Conservation (phyloP, 2,113 vertebrate genomes). For the Clarias batrachus region DNA sequence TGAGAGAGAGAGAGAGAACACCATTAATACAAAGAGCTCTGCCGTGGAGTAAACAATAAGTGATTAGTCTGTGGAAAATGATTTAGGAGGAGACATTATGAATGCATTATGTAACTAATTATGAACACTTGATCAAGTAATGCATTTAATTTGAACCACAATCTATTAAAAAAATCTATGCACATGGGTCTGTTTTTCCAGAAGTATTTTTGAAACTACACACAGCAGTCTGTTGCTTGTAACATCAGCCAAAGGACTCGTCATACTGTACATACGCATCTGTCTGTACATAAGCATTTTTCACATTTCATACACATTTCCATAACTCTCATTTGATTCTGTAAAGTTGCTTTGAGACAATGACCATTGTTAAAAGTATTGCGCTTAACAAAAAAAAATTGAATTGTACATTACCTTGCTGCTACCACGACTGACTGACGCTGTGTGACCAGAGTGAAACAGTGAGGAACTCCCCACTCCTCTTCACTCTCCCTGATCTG, state of each 20-base stretch:
- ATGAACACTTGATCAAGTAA: background rate
- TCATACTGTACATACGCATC: background rate
- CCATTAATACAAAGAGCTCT: background rate
- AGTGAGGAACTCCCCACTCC: slow-evolving; percentile 94
- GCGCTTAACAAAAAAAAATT: no score
- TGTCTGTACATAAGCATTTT: no score
- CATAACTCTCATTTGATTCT: no score
- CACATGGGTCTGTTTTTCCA: background rate
- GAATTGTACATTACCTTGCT: slow-evolving; percentile 79
- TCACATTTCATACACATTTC: no score
- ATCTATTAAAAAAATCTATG: no score
- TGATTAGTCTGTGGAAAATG: background rate
- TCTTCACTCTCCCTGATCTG: slow-evolving; percentile 94
- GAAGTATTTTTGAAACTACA: background rate
- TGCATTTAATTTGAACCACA: background rate
- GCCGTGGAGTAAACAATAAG: background rate
- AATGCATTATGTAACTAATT: background rate
- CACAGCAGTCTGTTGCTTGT: background rate
- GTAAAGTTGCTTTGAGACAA: no score
- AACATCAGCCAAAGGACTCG: background rate
- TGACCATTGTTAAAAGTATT: no score
- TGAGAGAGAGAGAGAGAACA: background rate
- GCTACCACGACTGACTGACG: slow-evolving; percentile 90
- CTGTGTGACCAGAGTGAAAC: slow-evolving; percentile 87
- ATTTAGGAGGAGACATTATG: background rate